These are phyloP conservation scores for Vanessa cardui DNA, from an alignment of 2,888 invertebrate genomes.

Conservation along the genomic window DNA sequence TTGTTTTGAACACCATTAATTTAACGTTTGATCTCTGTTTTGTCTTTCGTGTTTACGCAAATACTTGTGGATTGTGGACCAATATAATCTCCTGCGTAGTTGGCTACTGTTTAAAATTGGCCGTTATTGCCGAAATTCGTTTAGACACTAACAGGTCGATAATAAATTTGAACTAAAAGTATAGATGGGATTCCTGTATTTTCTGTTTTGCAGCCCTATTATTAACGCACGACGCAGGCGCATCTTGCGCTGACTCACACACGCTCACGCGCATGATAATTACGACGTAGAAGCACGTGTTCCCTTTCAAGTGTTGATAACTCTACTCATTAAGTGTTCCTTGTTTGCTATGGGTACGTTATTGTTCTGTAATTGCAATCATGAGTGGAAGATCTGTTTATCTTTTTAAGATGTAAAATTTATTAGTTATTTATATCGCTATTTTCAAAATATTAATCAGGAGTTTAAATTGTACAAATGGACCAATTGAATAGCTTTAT, in stretches of 20 bases:
- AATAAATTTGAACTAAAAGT: too few species aligned
- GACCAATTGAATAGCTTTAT: slow-evolving; percentile 21
- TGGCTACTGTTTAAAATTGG: too few species aligned
- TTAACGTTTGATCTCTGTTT: too few species aligned
- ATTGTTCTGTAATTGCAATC: slow-evolving; percentile 23
- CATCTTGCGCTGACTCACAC: slow-evolving; percentile 35
- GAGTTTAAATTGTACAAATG: neutral
- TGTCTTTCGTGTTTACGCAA: too few species aligned
- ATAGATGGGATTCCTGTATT: neutral
- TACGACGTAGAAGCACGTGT: slow-evolving; percentile 45
- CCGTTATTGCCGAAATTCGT: too few species aligned
- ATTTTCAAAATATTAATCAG: neutral
- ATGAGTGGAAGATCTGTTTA: slow-evolving; percentile 4
- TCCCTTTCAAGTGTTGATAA: slow-evolving; percentile 40
- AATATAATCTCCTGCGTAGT: too few species aligned
- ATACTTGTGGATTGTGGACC: too few species aligned
- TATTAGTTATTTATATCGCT: neutral
- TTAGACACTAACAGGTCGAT: too few species aligned
- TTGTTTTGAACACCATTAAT: too few species aligned
- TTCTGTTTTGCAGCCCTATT: slow-evolving; percentile 12
- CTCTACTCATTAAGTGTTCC: slow-evolving; percentile 33
- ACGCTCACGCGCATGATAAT: slow-evolving; percentile 39
- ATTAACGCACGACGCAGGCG: slow-evolving; percentile 25
- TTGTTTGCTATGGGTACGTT: slow-evolving; percentile 28
- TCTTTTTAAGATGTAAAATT: neutral